A percentile compares a stretch with the other conserved stretches of the same genome.
Conservation (phyloP, 2,113 vertebrate genomes). For the Columbina picui region DNA sequence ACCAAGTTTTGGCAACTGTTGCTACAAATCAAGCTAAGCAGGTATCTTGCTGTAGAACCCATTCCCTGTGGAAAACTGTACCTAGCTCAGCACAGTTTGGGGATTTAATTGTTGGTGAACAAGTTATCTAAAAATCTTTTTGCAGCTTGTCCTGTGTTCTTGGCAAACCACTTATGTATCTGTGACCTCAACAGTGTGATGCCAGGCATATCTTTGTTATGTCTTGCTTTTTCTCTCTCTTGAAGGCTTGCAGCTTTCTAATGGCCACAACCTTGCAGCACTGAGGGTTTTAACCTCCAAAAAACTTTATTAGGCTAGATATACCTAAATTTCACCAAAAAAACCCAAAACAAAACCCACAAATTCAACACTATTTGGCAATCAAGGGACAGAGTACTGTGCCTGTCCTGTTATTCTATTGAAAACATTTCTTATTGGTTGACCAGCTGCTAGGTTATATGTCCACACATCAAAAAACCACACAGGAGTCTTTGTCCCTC, state of each 20-base stretch:
- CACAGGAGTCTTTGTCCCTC: background rate
- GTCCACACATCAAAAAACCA: background rate
- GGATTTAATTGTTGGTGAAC: background rate
- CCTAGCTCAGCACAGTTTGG: background rate
- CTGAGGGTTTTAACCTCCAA: background rate
- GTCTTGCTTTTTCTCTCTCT: background rate
- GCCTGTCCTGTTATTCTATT: background rate
- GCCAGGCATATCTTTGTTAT: background rate
- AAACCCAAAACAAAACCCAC: no score
- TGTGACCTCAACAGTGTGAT: background rate
- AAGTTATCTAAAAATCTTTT: background rate
- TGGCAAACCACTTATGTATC: background rate
- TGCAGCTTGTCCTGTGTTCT: background rate
- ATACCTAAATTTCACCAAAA: background rate
- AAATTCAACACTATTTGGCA: no score
- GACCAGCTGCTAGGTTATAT: background rate
- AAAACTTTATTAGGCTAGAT: background rate
- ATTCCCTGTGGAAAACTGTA: background rate
- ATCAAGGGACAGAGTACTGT: background rate
- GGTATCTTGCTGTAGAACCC: conserved; percentile 41
- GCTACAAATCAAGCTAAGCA: conserved; percentile 82
- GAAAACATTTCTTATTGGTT: background rate
- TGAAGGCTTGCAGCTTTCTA: background rate
- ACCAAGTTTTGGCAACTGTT: conserved; percentile 79
- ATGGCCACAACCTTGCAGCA: background rate